Evolutionary conservation across 2,113 vertebrate species (phyloP).

Genomic region (Strigops habroptila): DNA sequence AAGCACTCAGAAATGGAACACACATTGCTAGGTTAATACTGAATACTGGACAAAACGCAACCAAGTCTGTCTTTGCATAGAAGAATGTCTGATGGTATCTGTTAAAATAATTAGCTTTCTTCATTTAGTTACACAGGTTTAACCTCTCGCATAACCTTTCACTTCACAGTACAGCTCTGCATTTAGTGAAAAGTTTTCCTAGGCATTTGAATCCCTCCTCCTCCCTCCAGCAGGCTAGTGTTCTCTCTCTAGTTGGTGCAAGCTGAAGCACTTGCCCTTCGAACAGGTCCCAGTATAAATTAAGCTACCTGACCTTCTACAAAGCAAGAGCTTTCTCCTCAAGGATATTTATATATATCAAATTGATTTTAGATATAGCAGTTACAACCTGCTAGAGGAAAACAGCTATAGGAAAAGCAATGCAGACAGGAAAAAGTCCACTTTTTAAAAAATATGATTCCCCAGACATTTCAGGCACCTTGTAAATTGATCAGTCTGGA

Average conservation of each 20-base stretch:
- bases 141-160: conserved; percentile 56
- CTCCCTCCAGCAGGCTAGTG: background rate
- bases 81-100: conserved; percentile 3
- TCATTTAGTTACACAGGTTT: conserved; percentile 57
- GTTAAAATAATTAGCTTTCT: conserved; percentile 57
- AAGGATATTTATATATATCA: background rate
- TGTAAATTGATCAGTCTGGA: conserved; percentile 44
- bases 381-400: background rate
- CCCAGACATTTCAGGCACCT: background rate
- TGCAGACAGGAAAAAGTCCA: background rate
- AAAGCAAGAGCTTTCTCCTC: background rate
- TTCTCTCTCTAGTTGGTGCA: background rate
- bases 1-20: background rate
- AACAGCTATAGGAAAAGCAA: background rate
- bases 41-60: conserved; percentile 13
- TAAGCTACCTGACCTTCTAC: background rate
- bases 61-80: conserved; percentile 26
- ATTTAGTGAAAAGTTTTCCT: conserved; percentile 26
- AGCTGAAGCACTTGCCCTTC: background rate
- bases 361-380: background rate
- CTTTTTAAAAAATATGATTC: conserved; percentile 31
- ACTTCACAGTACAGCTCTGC: conserved; percentile 43
- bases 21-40: background rate
- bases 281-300: background rate
- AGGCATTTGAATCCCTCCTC: conserved; percentile 24